A percentile compares a stretch with the other conserved stretches of the same genome.
These are phyloP conservation scores for Lepisosteus oculatus DNA, from an alignment of 2,113 vertebrate species.

Conservation along the genomic window DNA sequence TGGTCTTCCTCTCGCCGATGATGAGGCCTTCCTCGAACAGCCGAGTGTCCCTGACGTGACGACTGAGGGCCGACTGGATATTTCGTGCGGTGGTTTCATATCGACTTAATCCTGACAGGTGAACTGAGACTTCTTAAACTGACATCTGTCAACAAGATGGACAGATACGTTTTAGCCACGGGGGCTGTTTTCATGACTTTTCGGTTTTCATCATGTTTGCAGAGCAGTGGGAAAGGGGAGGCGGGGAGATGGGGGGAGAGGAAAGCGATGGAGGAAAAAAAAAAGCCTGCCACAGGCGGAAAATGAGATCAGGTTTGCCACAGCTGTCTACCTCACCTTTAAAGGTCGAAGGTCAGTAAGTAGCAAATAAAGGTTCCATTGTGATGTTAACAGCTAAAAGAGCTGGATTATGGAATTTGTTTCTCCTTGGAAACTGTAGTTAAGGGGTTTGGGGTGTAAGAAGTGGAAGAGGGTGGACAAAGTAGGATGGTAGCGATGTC, in stretches of 20 bases:
- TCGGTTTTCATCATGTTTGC: slow-evolving; percentile 83
- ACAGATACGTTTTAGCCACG: slow-evolving; percentile 72
- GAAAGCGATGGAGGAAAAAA: slow-evolving; percentile 72
- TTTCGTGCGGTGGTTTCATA: slow-evolving; percentile 63
- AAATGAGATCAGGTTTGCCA: slow-evolving; percentile 80
- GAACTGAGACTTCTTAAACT: slow-evolving; percentile 81
- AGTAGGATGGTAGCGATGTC: not conserved
- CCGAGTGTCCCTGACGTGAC: too few species aligned
- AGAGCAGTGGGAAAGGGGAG: slow-evolving; percentile 50
- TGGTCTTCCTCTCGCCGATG: not conserved
- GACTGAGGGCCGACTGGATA: slow-evolving; percentile 63
- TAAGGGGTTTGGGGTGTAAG: slow-evolving; percentile 1
- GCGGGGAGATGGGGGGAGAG: slow-evolving; percentile 20
- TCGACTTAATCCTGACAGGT: slow-evolving; percentile 73
- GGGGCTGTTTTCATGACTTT: slow-evolving; percentile 78
- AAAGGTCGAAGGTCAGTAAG: slow-evolving; percentile 73
- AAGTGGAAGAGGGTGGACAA: slow-evolving; percentile 24
- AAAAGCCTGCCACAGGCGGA: slow-evolving; percentile 71
- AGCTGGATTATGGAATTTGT: slow-evolving; percentile 36
- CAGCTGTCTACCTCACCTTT: slow-evolving; percentile 72
- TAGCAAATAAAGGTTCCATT: slow-evolving; percentile 68
- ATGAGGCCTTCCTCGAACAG: not conserved
- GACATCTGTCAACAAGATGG: slow-evolving; percentile 83
- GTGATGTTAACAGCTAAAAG: slow-evolving; percentile 73
- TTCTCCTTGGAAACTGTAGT: not conserved